Evolutionary conservation across 2,113 vertebrate species (phyloP), one percentile per base, ranked within the genome.

Genomic region (Scortum barcoo): DNA sequence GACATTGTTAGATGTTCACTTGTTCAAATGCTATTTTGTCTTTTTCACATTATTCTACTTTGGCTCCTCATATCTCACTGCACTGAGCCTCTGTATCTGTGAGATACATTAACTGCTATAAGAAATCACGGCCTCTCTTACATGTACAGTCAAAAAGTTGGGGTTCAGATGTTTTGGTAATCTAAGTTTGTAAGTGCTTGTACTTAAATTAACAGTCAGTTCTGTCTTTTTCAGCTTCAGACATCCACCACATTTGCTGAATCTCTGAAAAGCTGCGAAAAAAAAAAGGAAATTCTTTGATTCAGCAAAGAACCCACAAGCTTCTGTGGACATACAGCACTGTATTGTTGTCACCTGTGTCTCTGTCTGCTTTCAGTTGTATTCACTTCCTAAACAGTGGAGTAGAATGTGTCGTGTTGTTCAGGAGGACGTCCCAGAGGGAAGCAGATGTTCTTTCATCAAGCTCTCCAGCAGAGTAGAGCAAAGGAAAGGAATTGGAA

Each of bases 391-490:
- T 30, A 48, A 85, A 57, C 83, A 83, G 81, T 62, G 69, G 82
- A 83, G 63, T 57, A 36, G 88, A 85, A 72, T 84, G 50, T 72
- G 72, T 86, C 84, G 57, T 65, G 79, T 85, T 72, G 90, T 76
- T 85, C 76, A 80, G 72, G 72, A 83, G 60, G 78, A 78, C 81
- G 82, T 88, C 83, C 86, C 84, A 89, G 66, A 91, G 88, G 86
- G 88, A 86, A 84, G 81, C 86, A 88, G 86, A 86, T 89, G 90
- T 91, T 89, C 84, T 88, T 91, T 85, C 80, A 86, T 84, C 58
- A 67, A 72, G 61, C 72, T 82, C 63, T 84, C 85, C 86, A 86
- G 69, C 83, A 83, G 86, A 74, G 80, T 75, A 48, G 57, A 78
- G 79, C 51, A 76, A 74, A 87, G 61, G 42, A 65, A 78, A 84